Conservation (phyloP, 2,797 vertebrate genomes). For the Salmo trutta region DNA sequence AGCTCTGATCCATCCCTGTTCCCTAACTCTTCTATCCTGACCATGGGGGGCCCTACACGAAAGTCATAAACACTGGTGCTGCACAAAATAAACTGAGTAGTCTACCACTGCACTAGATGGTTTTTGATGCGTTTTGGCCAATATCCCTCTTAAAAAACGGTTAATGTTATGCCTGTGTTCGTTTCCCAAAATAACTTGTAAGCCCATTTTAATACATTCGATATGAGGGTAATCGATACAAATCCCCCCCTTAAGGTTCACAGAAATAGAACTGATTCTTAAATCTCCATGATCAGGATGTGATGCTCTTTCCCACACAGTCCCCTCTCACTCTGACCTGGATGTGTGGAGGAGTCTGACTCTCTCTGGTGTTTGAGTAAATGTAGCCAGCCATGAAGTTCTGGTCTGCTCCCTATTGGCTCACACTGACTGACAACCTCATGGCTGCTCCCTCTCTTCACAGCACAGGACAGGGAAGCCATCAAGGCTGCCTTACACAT, state of each 20-base stretch:
- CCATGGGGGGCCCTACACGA: conserved; percentile 27
- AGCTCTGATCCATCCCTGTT: conserved; percentile 18
- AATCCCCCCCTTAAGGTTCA: no score
- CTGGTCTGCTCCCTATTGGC: conserved; percentile 46
- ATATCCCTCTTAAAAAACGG: no score
- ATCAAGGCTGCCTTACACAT: no score
- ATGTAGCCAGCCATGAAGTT: conserved; percentile 53
- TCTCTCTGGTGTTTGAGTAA: conserved; percentile 52
- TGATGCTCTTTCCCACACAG: conserved; percentile 2
- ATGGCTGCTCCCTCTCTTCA: conserved; percentile 15
- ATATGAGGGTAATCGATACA: no score
- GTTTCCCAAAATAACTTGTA: no score
- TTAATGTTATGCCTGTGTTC: no score
- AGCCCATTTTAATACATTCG: no score
- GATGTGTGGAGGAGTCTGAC: conserved; percentile 45
- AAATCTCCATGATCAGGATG: conserved; percentile 39
- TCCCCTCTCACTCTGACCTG: conserved; percentile 11
- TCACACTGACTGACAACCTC: conserved; percentile 42
- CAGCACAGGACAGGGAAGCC: background rate
- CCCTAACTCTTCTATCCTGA: conserved; percentile 33
- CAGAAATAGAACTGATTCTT: no score
- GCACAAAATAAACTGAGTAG: background rate
- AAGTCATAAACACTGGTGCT: background rate
- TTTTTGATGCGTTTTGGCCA: no score
- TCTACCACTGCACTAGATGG: no score